A percentile compares a stretch with the other conserved stretches of the same genome.
phyloP scores from a whole-genome alignment of 2,113 vertebrate species.

The Indri indri region DNA sequence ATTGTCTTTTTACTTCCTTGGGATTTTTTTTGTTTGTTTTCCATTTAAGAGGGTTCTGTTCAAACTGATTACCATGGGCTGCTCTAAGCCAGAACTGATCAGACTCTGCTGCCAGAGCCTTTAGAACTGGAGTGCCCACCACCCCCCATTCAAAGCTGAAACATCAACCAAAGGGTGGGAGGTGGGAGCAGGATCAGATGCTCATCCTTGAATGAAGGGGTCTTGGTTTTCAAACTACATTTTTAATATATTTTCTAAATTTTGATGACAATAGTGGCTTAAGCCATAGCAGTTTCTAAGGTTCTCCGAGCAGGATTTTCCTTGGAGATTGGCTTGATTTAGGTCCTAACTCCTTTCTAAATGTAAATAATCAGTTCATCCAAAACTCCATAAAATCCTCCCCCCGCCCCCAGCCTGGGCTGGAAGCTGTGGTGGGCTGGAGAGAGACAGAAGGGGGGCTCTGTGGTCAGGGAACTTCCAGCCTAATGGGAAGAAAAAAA shows the following conservation, averaged over 20 bases:
- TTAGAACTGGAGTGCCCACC: slow-evolving; percentile 1
- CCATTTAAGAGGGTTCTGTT: slow-evolving; percentile 18
- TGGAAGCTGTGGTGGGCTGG: background rate
- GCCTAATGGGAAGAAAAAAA: background rate
- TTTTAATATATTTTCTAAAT: slow-evolving; percentile 50
- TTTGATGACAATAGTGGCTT: slow-evolving; percentile 54
- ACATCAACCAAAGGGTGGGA: background rate
- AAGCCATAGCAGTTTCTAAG: slow-evolving; percentile 31
- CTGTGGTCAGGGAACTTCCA: background rate
- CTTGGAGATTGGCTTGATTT: slow-evolving; percentile 56
- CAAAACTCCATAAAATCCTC: background rate
- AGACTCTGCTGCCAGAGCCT: background rate
- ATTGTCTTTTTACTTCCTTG: background rate
- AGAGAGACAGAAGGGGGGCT: background rate
- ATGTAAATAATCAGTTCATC: slow-evolving; percentile 45
- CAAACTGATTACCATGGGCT: background rate
- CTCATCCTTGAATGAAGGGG: background rate
- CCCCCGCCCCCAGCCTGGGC: background rate
- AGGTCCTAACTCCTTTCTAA: background rate
- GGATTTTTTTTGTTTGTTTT: background rate
- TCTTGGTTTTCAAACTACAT: slow-evolving; percentile 62
- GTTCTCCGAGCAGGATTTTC: slow-evolving; percentile 31
- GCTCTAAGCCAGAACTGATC: slow-evolving; percentile 46
- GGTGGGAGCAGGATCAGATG: background rate
- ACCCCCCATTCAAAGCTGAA: background rate